Evolutionary conservation across 2,888 invertebrate species (phyloP).

Genomic region (Lasioglossum zephyrum): DNA sequence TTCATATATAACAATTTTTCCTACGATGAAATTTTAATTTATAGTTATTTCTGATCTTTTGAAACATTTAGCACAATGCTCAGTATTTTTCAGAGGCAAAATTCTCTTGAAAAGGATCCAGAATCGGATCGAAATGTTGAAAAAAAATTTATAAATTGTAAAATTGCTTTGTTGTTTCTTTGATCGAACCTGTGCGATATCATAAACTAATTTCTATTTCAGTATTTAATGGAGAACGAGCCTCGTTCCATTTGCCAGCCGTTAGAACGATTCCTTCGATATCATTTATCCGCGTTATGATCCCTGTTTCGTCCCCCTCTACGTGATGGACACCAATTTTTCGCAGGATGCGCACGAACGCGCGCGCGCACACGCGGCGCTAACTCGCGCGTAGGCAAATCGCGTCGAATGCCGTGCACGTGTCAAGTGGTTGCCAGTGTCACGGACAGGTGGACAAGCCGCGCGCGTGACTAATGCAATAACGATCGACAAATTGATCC

Average conservation of each 20-base stretch:
- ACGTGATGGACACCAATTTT: not conserved
- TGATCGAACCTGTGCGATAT: too few species aligned
- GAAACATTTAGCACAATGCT: too few species aligned
- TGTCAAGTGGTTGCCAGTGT: conserved; percentile 35
- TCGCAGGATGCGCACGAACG: conserved; percentile 25
- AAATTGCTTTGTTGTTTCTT: too few species aligned
- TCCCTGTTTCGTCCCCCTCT: not conserved
- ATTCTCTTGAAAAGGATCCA: too few species aligned
- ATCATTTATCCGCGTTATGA: not conserved
- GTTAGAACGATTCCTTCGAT: not conserved
- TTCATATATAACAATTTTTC: too few species aligned
- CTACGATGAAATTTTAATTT: too few species aligned
- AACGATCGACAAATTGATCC: conserved; percentile 40
- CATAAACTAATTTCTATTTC: too few species aligned
- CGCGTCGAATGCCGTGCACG: conserved; percentile 11
- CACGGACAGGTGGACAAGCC: conserved; percentile 21
- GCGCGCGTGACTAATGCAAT: conserved; percentile 37
- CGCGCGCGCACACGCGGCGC: not conserved
- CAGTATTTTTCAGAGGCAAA: too few species aligned
- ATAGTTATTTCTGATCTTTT: too few species aligned
- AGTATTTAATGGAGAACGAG: not conserved
- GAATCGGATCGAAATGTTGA: too few species aligned
- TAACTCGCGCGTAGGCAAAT: conserved; percentile 11
- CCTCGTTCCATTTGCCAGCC: not conserved
- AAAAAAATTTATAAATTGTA: too few species aligned